Evolutionary conservation across 2,797 vertebrate genomes (phyloP).

Genomic region (Myotis myotis): DNA sequence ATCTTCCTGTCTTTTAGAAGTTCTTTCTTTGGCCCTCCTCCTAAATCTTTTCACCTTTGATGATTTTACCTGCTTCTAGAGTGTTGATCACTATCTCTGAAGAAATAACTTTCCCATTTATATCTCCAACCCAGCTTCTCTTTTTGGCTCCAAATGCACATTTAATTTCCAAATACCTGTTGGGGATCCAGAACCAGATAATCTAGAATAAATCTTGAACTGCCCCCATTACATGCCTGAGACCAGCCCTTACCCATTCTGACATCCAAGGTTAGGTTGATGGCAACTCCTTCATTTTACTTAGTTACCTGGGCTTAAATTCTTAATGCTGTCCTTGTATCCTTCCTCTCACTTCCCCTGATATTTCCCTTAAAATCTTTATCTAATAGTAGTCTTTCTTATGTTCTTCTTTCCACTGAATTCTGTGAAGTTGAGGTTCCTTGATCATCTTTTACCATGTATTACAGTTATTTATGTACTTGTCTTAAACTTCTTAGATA

Average conservation of each 20-base stretch:
- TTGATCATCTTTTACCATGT: neutral
- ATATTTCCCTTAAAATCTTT: neutral
- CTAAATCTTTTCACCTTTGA: neutral
- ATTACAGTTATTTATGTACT: neutral
- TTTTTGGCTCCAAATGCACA: neutral
- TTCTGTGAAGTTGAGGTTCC: neutral
- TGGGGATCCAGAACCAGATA: neutral
- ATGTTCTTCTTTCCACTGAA: neutral
- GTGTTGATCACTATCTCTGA: neutral
- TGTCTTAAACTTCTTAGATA: neutral
- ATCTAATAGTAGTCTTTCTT: neutral
- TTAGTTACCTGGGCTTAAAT: neutral
- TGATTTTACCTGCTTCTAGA: neutral
- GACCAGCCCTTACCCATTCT: neutral
- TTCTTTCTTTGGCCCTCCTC: neutral
- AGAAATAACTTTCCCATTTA: neutral
- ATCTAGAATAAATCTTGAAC: neutral
- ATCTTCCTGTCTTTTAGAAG: slow-evolving; percentile 4
- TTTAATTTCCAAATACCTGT: neutral
- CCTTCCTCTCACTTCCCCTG: neutral
- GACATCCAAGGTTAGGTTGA: neutral
- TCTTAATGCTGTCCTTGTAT: neutral
- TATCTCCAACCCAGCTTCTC: neutral
- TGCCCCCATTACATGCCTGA: neutral
- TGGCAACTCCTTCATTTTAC: neutral